Base-by-base conservation (phyloP, 2,797 vertebrate species). In the Artibeus jamaicensis region DNA sequence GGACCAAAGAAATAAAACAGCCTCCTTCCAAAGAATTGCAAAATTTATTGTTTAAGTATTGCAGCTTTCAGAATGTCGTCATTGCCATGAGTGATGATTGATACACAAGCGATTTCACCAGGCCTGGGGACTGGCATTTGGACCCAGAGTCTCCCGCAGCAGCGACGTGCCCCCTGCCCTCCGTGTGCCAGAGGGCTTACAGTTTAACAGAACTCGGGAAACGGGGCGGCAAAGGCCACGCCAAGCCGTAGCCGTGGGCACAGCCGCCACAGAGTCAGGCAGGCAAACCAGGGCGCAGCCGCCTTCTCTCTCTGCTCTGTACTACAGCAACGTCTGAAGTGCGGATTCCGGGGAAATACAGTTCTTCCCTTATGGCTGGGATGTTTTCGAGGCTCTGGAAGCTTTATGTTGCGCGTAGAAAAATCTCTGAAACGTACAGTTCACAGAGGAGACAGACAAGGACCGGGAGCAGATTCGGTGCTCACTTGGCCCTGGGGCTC, bases 31-130 rank as follows among this genome's bases (percentile, higher is more conserved):
- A 98, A 98, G 98, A 98, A 98, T 96, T 98, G 98, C 98, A 98
- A 98, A 98, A 98, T 99, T 98, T 98, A 99, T 99, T 99, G 98
- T 98, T 94, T 98, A 98, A 98, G 98, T 98, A 98, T 98, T 98
- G 98, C 97, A 98, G 98, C 98, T 98, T 98, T 98, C 97, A 97
- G 97, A 98, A 98, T 95, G 98, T 97, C 98, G 96, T 97, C 98
- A 98, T 98, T 98, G 97, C 98, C 98, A 98, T 98, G 98, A 98
- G 97, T 0, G 92, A 97, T 98, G 98, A 98, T 96, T 86, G 98
- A 97, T 98, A 98, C 98, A 99, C 98, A 98, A 98, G 98, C 98
- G 81, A 93, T 97, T 98, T 98, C 98, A 98, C 98, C 98, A 98
- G 98, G 97, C 97, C 98, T 97, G 98, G 86, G 98, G 98, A 97